Evolutionary conservation across 2,888 invertebrate genomes (phyloP).

Genomic region (Drosophila borborema): DNA sequence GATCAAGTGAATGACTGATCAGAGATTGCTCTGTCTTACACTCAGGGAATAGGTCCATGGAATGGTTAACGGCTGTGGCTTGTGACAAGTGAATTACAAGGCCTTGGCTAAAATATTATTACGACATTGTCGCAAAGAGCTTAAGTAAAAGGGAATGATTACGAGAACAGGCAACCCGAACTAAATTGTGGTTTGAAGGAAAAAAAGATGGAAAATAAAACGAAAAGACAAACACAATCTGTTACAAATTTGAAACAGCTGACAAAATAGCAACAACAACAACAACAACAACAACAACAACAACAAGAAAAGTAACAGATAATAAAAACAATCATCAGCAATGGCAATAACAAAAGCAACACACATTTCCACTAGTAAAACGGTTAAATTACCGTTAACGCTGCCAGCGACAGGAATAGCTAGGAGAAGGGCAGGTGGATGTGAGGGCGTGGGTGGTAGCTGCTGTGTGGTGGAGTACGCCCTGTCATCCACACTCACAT

Average conservation of each 20-base stretch:
- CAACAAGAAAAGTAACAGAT: conserved; percentile 9
- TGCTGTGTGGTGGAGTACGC: background rate
- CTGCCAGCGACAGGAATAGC: conserved; percentile 30
- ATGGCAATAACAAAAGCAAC: conserved; percentile 15
- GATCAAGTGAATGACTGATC: background rate
- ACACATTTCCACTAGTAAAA: conserved; percentile 23
- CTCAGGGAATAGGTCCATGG: background rate
- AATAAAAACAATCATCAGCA: conserved; percentile 23
- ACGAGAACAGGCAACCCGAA: conserved; percentile 10
- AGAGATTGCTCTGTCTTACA: background rate
- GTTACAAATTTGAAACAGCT: conserved; percentile 48
- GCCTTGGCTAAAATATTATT: conserved; percentile 9
- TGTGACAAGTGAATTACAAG: conserved; percentile 32
- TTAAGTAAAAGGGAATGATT: conserved; percentile 20
- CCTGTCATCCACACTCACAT: conserved; percentile 48
- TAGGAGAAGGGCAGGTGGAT: background rate
- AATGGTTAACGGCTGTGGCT: background rate
- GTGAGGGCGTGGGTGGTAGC: background rate
- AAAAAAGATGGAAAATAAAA: background rate
- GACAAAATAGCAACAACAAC: conserved; percentile 39
- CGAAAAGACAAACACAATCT: conserved; percentile 36
- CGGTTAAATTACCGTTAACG: conserved; percentile 26
- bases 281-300: conserved; percentile 24
- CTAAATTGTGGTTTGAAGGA: conserved; percentile 17
- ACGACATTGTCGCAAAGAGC: conserved; percentile 14